Conservation (phyloP, 1,140 invertebrate species). For the Ephestia elutella region DNA sequence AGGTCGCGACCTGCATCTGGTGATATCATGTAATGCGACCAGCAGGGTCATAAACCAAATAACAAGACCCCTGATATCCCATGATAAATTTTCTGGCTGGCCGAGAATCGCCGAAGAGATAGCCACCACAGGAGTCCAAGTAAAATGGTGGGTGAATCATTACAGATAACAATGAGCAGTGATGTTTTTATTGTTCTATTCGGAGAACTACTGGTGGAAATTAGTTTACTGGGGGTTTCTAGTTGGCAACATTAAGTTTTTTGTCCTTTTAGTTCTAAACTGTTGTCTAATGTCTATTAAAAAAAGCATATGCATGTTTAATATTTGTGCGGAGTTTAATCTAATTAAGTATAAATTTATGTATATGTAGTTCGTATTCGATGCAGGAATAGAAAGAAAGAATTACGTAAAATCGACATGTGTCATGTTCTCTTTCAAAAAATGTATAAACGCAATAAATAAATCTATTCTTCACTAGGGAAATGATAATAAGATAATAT, state of each 20-base stretch:
- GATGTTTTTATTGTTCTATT: constrained; percentile 14
- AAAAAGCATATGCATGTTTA: no score
- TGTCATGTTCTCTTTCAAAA: no score
- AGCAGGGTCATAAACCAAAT: constrained; percentile 14
- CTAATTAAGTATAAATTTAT: no score
- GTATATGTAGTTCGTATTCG: no score
- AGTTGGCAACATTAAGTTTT: background rate
- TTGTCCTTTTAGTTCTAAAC: no score
- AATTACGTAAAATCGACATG: no score
- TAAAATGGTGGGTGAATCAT: constrained; percentile 32
- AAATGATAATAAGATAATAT: no score
- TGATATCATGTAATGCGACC: constrained; percentile 36
- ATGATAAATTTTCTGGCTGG: background rate
- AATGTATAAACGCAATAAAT: no score
- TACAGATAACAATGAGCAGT: constrained; percentile 27
- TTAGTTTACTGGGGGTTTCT: background rate
- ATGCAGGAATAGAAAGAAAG: no score
- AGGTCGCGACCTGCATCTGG: constrained; percentile 36
- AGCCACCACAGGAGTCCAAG: constrained; percentile 17
- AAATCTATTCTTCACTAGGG: no score
- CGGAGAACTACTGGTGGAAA: constrained; percentile 6
- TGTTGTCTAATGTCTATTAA: no score
- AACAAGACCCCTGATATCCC: background rate
- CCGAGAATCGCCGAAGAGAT: background rate
- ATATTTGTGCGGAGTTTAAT: no score